Conservation (phyloP, 2,797 vertebrate genomes). For the Hyperoplus lanceolatus region DNA sequence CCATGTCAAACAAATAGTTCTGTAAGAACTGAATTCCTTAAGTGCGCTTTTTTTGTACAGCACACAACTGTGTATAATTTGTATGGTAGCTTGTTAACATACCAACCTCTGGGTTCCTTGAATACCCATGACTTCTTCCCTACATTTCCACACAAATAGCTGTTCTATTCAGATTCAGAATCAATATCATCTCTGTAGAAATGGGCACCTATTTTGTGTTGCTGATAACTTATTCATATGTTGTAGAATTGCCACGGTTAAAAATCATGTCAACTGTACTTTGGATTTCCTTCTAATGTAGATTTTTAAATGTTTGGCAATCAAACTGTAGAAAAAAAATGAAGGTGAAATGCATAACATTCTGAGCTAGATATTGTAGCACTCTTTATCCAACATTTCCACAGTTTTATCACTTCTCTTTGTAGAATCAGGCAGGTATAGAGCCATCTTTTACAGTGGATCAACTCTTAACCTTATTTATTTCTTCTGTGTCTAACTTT, state of each 20-base stretch:
- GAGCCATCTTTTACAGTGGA: neutral
- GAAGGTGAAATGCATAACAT: too few relatives aligned
- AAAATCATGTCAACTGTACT: neutral
- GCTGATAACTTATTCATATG: neutral
- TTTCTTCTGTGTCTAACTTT: neutral
- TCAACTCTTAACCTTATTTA: neutral
- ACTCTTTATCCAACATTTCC: neutral
- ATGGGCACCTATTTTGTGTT: neutral
- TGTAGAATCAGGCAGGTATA: neutral
- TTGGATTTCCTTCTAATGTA: neutral
- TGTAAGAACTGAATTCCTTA: neutral
- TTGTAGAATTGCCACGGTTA: neutral
- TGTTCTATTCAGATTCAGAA: neutral
- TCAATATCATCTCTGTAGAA: neutral
- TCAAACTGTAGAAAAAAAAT: neutral
- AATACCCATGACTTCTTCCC: neutral
- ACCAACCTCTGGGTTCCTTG: neutral
- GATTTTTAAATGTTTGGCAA: neutral
- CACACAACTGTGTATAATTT: neutral
- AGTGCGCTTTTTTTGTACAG: neutral
- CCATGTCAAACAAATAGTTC: slow-evolving; percentile 39
- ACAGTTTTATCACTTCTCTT: neutral
- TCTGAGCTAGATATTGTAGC: neutral
- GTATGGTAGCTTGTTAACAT: neutral
- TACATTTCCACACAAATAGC: too few relatives aligned